Percentiles rank a stretch among this genome's conserved stretches.
phyloP scores from a whole-genome alignment of 2,888 invertebrate species.

The Melinaea menophilus region DNA sequence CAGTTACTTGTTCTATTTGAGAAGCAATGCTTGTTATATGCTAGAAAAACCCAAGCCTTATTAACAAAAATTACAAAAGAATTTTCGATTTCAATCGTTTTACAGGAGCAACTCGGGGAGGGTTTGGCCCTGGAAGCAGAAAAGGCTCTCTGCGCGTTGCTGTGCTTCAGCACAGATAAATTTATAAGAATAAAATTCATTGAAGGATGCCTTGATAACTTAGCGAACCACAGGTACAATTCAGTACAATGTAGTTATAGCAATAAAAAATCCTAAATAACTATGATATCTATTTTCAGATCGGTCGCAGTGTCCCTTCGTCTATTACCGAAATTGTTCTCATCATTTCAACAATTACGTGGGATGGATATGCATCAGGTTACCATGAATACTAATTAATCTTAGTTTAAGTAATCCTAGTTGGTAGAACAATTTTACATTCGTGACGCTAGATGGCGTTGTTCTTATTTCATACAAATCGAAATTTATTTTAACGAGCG shows the following conservation, averaged over 20 bases:
- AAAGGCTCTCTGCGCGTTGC: constrained; percentile 91
- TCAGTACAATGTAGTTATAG: background rate
- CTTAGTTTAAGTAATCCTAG: background rate
- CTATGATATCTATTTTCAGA: constrained; percentile 52
- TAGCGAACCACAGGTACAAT: constrained; percentile 86
- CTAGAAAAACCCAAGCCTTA: too few relatives aligned
- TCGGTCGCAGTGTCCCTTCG: constrained; percentile 94
- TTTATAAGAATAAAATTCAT: constrained; percentile 95
- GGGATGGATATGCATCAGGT: constrained; percentile 91
- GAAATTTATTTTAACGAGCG: too few relatives aligned
- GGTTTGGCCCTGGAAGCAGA: constrained; percentile 95
- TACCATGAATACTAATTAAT: constrained; percentile 9
- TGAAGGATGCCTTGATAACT: constrained; percentile 94
- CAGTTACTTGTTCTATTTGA: too few relatives aligned
- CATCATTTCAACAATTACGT: constrained; percentile 93
- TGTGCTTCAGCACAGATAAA: constrained; percentile 94
- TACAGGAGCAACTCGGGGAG: constrained; percentile 89
- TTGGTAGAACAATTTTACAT: background rate
- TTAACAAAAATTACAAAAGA: too few relatives aligned
- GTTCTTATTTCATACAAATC: too few relatives aligned
- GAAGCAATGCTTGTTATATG: too few relatives aligned
- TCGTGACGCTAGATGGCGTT: background rate
- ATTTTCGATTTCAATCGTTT: background rate
- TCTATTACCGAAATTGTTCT: constrained; percentile 91
- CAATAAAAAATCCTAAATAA: too few relatives aligned